These are phyloP conservation scores for Psittacula cyanocephala DNA, from an alignment of 2,113 vertebrate genomes.

Conservation along the genomic window DNA sequence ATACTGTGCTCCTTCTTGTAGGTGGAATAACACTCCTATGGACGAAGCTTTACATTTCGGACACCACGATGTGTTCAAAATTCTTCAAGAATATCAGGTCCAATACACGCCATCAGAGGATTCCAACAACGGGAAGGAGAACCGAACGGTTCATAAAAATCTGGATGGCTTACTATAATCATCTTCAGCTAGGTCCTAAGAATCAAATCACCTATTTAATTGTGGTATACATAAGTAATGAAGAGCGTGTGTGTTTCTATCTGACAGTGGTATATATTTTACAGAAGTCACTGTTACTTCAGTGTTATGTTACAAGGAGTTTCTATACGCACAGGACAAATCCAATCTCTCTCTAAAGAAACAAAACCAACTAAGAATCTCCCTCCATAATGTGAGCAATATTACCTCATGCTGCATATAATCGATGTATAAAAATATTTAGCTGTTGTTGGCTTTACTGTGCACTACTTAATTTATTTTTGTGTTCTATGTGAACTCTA, in stretches of 20 bases:
- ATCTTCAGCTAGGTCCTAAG: constrained; percentile 43
- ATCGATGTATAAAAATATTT: constrained; percentile 70
- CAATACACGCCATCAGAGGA: constrained; percentile 88
- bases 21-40: constrained; percentile 98
- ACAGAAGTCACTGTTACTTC: constrained; percentile 75
- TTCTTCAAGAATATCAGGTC: constrained; percentile 92
- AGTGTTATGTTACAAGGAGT: constrained; percentile 77
- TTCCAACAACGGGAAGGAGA: constrained; percentile 75
- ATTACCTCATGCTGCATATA: constrained; percentile 79
- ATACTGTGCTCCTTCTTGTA: constrained; percentile 33
- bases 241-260: constrained; percentile 79
- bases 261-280: constrained; percentile 79
- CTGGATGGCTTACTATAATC: constrained; percentile 91
- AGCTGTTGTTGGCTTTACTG: constrained; percentile 69
- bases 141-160: constrained; percentile 88
- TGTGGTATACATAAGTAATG: constrained; percentile 73
- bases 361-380: constrained; percentile 71
- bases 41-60: constrained; percentile 97
- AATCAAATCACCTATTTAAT: constrained; percentile 70
- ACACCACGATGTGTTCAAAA: constrained; percentile 95
- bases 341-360: constrained; percentile 71
- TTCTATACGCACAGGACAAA: constrained; percentile 78
- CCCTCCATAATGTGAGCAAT: constrained; percentile 82
- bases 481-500: constrained; percentile 63
- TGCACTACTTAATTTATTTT: constrained; percentile 71